phyloP scores from a whole-genome alignment of 2,888 invertebrate species.

The Calliopum simillimum region DNA sequence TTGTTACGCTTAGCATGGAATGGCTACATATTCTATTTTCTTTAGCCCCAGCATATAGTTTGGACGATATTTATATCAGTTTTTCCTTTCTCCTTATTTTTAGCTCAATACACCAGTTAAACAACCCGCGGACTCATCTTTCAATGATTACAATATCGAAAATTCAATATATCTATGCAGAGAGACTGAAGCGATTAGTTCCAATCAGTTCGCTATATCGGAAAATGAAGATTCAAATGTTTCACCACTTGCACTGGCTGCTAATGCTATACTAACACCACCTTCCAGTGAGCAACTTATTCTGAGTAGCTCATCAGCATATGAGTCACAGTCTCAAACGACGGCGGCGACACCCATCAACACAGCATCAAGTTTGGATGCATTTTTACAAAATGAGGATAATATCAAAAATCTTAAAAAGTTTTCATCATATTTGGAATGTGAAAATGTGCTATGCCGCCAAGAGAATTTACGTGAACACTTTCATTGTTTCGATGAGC shows the following conservation, averaged over 20 bases:
- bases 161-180: constrained; percentile 38
- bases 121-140: constrained; percentile 55
- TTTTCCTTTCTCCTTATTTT: constrained; percentile 24
- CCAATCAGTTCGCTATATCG: constrained; percentile 15
- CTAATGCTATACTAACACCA: constrained; percentile 57
- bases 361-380: constrained; percentile 56
- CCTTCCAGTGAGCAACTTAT: constrained; percentile 59
- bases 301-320: constrained; percentile 31
- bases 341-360: constrained; percentile 38
- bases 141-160: constrained; percentile 38
- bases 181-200: constrained; percentile 13
- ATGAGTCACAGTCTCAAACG: constrained; percentile 6
- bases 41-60: no score
- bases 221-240: constrained; percentile 49
- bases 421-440: constrained; percentile 66
- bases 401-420: constrained; percentile 63
- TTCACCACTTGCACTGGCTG: constrained; percentile 52
- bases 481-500: constrained; percentile 85
- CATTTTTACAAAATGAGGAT: constrained; percentile 61
- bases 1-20: no score
- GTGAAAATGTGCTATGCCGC: constrained; percentile 63
- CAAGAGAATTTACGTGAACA: constrained; percentile 78
- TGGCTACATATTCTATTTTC: no score
- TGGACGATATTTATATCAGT: not conserved
- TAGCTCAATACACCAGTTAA: constrained; percentile 59